Evolutionary conservation across 1,140 invertebrate genomes (phyloP).

Genomic region (Physella acuta): DNA sequence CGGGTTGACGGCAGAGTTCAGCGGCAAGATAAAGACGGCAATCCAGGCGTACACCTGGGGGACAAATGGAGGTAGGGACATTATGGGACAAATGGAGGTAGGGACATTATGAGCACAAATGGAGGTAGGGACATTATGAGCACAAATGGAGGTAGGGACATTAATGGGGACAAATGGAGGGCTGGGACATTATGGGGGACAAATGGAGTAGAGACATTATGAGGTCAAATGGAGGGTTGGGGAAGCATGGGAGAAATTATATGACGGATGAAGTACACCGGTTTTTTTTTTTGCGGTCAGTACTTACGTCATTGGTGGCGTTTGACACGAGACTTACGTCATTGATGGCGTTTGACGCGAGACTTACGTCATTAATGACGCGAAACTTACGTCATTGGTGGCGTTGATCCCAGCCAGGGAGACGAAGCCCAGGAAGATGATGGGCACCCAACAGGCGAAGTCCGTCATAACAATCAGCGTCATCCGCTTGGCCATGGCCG

Average conservation of each 20-base stretch:
- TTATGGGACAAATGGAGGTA: too few species aligned
- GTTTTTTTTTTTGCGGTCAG: too few species aligned
- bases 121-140: too few species aligned
- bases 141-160: not conserved
- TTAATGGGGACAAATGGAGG: not conserved
- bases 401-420: conserved; percentile 62
- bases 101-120: too few species aligned
- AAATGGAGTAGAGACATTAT: not conserved
- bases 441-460: conserved; percentile 66
- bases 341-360: too few species aligned
- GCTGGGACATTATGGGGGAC: not conserved
- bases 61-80: too few species aligned
- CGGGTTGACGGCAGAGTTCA: conserved; percentile 79
- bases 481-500: conserved; percentile 65
- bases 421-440: conserved; percentile 62
- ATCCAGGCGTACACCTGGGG: conserved; percentile 67
- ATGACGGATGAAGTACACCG: too few species aligned
- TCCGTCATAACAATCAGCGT: conserved; percentile 66
- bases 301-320: too few species aligned
- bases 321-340: too few species aligned
- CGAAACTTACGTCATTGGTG: conserved; percentile 59
- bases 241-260: not conserved
- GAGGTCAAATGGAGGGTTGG: not conserved
- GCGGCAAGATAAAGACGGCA: conserved; percentile 75
- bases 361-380: too few species aligned